Conservation (phyloP, 2,888 invertebrate species). For the Epinotia brunnichana region DNA sequence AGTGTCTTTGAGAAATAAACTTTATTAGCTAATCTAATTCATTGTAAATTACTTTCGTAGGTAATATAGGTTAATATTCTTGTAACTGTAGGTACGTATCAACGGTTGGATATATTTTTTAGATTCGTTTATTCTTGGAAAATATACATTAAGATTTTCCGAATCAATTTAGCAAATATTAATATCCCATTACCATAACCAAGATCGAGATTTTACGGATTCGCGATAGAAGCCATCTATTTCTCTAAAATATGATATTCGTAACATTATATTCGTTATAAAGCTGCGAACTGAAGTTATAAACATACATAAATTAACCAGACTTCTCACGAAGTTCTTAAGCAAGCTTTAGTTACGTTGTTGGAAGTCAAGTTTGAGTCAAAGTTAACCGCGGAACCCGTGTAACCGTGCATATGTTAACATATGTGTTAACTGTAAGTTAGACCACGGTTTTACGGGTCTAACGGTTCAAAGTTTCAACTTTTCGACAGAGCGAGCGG, state of each 20-base stretch:
- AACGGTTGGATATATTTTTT: too few species aligned
- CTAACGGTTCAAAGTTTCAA: neutral
- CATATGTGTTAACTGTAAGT: constrained; percentile 11
- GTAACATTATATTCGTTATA: neutral
- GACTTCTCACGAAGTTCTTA: constrained; percentile 1
- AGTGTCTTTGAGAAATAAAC: too few species aligned
- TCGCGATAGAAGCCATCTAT: neutral
- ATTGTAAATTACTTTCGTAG: too few species aligned
- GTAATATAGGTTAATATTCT: too few species aligned
- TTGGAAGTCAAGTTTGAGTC: constrained; percentile 5
- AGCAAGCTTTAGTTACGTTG: constrained; percentile 5
- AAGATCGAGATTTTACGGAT: too few species aligned
- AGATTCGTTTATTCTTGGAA: too few species aligned
- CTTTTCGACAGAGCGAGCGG: too few species aligned
- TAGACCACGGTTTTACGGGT: neutral
- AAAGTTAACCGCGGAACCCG: constrained; percentile 12
- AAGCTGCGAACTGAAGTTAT: neutral
- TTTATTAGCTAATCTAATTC: too few species aligned
- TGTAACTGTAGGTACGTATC: too few species aligned
- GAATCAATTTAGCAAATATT: too few species aligned
- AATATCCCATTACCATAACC: too few species aligned
- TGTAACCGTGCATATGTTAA: constrained; percentile 1
- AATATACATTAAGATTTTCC: too few species aligned
- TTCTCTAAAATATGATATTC: neutral
- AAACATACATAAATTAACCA: constrained; percentile 3